phyloP scores from a whole-genome alignment of 2,888 invertebrate species.

The Lepidocyrtinus sp. region DNA sequence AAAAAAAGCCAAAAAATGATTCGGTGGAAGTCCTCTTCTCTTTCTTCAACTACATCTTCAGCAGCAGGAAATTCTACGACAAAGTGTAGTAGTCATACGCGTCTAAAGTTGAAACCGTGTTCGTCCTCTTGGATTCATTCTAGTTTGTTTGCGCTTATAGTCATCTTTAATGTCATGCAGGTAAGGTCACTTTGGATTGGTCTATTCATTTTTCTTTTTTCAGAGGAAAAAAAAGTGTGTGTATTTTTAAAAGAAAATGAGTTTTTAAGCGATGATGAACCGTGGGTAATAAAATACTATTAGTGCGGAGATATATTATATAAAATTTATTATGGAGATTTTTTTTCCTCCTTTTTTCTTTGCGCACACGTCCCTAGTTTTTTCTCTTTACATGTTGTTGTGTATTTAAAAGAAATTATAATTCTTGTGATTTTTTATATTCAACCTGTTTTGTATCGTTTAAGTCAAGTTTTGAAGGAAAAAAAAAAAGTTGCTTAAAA shows the following conservation, averaged over 20 bases:
- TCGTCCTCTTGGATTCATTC: slow-evolving; percentile 6
- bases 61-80: background rate
- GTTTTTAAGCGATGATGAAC: slow-evolving; percentile 38
- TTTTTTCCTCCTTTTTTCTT: slow-evolving; percentile 9
- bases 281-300: slow-evolving; percentile 40
- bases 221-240: background rate
- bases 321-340: slow-evolving; percentile 1
- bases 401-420: slow-evolving; percentile 38
- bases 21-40: slow-evolving; percentile 44
- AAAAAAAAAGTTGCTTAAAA: slow-evolving; percentile 24
- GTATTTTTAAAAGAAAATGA: slow-evolving; percentile 27
- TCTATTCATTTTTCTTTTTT: too few species aligned
- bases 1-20: slow-evolving; percentile 50
- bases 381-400: too few species aligned
- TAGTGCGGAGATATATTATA: slow-evolving; percentile 27
- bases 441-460: slow-evolving; percentile 24
- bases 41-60: background rate
- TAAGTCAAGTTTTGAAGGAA: slow-evolving; percentile 4
- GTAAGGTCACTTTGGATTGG: slow-evolving; percentile 58
- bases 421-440: slow-evolving; percentile 29
- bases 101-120: background rate
- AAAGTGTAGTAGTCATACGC: background rate
- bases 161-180: slow-evolving; percentile 57
- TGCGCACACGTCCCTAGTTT: slow-evolving; percentile 21
- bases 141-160: slow-evolving; percentile 48